Conservation (phyloP, 2,888 invertebrate species). For the Hydropsyche betteni region DNA sequence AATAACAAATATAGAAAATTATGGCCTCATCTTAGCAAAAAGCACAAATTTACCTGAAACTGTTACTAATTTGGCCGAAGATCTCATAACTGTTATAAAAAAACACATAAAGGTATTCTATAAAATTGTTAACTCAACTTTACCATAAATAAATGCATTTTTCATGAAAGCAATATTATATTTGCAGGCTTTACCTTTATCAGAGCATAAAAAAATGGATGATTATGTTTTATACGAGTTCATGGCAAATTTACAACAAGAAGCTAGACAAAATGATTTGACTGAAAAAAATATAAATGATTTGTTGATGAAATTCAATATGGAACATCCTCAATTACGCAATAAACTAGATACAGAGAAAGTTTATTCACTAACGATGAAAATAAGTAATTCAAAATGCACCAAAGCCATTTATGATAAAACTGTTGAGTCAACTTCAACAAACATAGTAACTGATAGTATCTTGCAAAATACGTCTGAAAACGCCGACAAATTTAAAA, state of each 20-base stretch:
- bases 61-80: slow-evolving; percentile 66
- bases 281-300: slow-evolving; percentile 53
- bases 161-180: slow-evolving; percentile 38
- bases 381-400: neutral
- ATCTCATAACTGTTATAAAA: slow-evolving; percentile 60
- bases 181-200: slow-evolving; percentile 57
- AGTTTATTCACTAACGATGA: neutral
- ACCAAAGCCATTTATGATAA: neutral
- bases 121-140: neutral
- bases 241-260: slow-evolving; percentile 58
- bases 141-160: neutral
- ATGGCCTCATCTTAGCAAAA: slow-evolving; percentile 73
- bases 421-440: neutral
- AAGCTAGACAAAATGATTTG: slow-evolving; percentile 55
- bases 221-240: slow-evolving; percentile 58
- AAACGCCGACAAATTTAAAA: too few species aligned
- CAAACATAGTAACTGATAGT: too few species aligned
- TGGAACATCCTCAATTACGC: slow-evolving; percentile 56
- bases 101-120: slow-evolving; percentile 58
- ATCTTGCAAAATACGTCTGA: too few species aligned
- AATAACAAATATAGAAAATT: slow-evolving; percentile 68
- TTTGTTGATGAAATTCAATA: slow-evolving; percentile 58
- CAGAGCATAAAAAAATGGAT: slow-evolving; percentile 54
- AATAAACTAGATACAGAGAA: slow-evolving; percentile 53
- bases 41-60: slow-evolving; percentile 69